These are phyloP conservation scores for Crax fasciolata DNA, from an alignment of 2,797 vertebrate species.

Conservation along the genomic window DNA sequence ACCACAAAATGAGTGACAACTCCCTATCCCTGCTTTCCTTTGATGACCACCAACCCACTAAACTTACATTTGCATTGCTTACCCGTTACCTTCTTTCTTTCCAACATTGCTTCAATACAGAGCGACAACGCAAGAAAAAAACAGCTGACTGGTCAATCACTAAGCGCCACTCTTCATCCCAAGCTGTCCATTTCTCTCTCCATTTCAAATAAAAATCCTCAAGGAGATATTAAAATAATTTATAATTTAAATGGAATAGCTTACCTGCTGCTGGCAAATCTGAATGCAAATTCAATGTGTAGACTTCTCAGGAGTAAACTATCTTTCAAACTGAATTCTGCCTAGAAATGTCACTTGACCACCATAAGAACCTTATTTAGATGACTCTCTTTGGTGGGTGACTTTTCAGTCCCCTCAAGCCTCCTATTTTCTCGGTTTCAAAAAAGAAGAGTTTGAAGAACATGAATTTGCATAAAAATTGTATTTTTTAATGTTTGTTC, in stretches of 20 bases:
- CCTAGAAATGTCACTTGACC: neutral
- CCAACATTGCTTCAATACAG: neutral
- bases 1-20: neutral
- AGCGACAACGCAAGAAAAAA: neutral
- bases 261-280: neutral
- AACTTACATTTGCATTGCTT: neutral
- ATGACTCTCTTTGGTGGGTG: neutral
- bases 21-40: neutral
- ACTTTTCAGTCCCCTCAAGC: neutral
- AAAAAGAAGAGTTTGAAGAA: neutral
- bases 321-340: neutral
- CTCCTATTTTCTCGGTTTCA: neutral
- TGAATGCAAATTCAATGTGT: accelerated
- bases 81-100: neutral
- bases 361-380: neutral
- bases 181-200: neutral
- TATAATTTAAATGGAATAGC: neutral
- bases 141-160: neutral
- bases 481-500: neutral
- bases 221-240: neutral
- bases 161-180: neutral
- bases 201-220: neutral
- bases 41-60: neutral
- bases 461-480: neutral
- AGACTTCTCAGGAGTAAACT: neutral